Evolutionary conservation across 2,113 vertebrate species (phyloP), one percentile per base, ranked within the genome.

Genomic region (Spilogale gracilis): DNA sequence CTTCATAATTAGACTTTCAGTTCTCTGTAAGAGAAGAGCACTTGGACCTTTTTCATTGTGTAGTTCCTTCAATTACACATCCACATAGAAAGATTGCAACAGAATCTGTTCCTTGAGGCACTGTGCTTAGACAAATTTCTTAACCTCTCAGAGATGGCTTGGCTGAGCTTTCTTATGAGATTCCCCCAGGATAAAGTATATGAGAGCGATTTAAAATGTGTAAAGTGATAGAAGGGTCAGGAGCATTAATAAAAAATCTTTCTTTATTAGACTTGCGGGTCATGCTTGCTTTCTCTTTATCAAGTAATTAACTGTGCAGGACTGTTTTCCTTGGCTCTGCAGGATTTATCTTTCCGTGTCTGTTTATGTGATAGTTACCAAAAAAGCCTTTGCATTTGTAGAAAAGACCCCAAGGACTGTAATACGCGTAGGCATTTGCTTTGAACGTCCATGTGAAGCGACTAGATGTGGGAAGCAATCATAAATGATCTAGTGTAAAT

Each of bases 361-460:
- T 95, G 27, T 90, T 96, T 96, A 93, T 91, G 52, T 17, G 56
- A 76, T 90, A 89, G 94, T 96, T 98, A 78, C 82, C 38, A 1
- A 67, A 97, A 97, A 98, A 85, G 0, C 20, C 58, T 89, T 91
- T 96, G 43, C 71, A 76, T 97, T 84, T 97, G 30, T 92, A 30
- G 90, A 83, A 94, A 83, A 92, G 83, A 91, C 23, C 45, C 74
- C 7, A 43, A 96, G 32, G 48, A 69, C 3, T 92, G 13, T 84
- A 95, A 91, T 89, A 73, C 89, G 27, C 56, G 9, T 91, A 6
- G 48, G 0, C 78, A 63, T 95, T 92, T 96, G 43, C 30, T 95
- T 50, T 85, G 58, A 17, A 94, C 20, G 45, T 97, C 89, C 71
- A 45, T 4, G 4, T 94, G 95, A 88, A 96, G 60, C 45, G 65